Evolutionary conservation across 1,140 invertebrate species (phyloP), one percentile per base, ranked within the genome.

Genomic region (Tyrophagus putrescentiae): DNA sequence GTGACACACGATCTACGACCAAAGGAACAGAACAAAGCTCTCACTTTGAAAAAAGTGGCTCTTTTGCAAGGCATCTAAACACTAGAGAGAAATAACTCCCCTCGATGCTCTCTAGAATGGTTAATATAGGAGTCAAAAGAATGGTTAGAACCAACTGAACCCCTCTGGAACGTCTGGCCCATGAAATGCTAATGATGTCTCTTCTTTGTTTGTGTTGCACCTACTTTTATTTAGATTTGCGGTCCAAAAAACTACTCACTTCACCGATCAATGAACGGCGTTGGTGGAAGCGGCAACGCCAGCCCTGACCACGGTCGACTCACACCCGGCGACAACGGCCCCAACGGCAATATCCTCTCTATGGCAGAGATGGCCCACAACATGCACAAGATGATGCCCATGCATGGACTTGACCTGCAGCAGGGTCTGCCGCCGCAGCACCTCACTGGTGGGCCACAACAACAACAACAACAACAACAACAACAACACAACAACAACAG

Each of bases 71-170:
- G 13, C 13, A 39, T 39, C 21, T n/a, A n/a, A n/a, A n/a, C n/a
- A n/a, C n/a, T n/a, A n/a, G n/a, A n/a, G n/a, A n/a, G n/a, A n/a
- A n/a, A n/a, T n/a, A n/a, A n/a, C n/a, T n/a, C n/a, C n/a, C n/a
- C n/a, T n/a, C n/a, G n/a, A 39, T 39, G 13, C 21, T 13, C 13
- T 39, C 36, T 39, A 39, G 13, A 39, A 48, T 48, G 45, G 45
- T 48, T 29, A 48, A 48, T 48, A 48, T 48, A 48, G 45, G 45
- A 48, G 21, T 48, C 45, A 48, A 48, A 18, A 48, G 45, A 48
- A 48, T 48, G 45, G 45, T 48, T 48, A 48, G 7, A 7, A 25
- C 13, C 23, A 13, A 7, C 23, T 48, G 23, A 9, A 13, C 23
- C 45, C 31, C 31, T 48, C 23, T 21, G 31, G 7, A 25, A 25